Percentiles rank a stretch among this genome's conserved stretches.
Conservation (phyloP, 1,140 invertebrate species). For the Nasonia vitripennis region DNA sequence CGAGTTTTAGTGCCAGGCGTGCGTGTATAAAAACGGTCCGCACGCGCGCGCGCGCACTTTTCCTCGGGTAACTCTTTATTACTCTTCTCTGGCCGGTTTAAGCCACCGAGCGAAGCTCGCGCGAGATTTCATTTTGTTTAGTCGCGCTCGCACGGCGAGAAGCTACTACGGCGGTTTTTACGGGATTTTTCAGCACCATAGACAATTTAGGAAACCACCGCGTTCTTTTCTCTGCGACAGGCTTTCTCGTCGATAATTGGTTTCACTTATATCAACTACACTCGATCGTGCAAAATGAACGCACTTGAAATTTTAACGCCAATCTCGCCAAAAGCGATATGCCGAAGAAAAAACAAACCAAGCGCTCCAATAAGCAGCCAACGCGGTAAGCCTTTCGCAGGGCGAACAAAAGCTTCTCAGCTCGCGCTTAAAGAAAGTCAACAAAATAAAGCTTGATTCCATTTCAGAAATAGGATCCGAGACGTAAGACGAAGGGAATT, state of each 20-base stretch:
- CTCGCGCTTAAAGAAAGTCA: too few species aligned
- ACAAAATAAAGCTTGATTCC: neutral
- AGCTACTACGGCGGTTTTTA: neutral
- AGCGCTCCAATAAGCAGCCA: too few species aligned
- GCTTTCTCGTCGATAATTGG: too few species aligned
- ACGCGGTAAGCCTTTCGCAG: too few species aligned
- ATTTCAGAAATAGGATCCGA: slow-evolving; percentile 6
- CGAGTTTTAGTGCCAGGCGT: neutral
- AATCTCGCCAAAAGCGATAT: neutral
- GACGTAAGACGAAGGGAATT: neutral
- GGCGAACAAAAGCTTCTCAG: too few species aligned
- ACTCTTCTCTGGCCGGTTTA: neutral
- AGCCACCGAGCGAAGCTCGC: too few species aligned
- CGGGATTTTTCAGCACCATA: neutral
- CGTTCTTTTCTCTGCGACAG: too few species aligned
- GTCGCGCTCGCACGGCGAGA: neutral
- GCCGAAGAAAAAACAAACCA: neutral
- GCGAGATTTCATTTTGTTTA: slow-evolving; percentile 27
- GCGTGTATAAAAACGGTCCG: neutral
- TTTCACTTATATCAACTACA: too few species aligned
- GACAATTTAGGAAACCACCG: neutral
- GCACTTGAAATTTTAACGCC: too few species aligned
- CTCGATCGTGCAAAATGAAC: too few species aligned
- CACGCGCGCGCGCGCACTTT: neutral
- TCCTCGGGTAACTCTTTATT: neutral